These are phyloP conservation scores for Pachyseris speciosa DNA, from an alignment of 64 coral and sea anemone species.

Conservation along the genomic window DNA sequence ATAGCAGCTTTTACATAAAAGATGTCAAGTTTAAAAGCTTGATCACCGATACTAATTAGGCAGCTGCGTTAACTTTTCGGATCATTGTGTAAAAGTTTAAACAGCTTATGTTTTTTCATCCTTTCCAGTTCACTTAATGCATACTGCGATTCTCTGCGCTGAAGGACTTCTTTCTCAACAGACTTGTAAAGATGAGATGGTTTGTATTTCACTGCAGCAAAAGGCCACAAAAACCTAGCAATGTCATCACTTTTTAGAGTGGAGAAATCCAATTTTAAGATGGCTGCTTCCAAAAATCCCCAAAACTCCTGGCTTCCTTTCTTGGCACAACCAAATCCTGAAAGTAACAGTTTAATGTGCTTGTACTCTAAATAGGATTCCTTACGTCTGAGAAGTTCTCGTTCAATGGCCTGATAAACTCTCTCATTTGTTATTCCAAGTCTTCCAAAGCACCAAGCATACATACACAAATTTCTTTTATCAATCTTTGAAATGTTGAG, in stretches of 20 bases:
- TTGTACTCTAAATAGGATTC: not conserved
- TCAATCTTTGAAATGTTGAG: not conserved
- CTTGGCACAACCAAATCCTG: constrained; percentile 1
- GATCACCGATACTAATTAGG: too few relatives aligned
- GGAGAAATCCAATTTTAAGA: not conserved
- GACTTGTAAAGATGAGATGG: not conserved
- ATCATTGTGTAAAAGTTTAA: too few relatives aligned
- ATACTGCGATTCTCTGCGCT: not conserved
- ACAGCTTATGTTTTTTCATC: too few relatives aligned
- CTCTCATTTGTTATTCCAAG: not conserved
- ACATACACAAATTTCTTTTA: not conserved
- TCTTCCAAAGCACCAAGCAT: constrained; percentile 3
- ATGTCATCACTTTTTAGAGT: not conserved
- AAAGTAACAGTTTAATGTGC: not conserved
- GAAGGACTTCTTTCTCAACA: not conserved
- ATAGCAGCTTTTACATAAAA: too few relatives aligned
- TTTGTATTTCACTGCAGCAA: not conserved
- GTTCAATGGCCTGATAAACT: not conserved
- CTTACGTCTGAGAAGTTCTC: not conserved
- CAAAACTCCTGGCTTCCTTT: not conserved
- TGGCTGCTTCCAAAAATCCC: not conserved
- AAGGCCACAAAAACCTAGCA: not conserved
- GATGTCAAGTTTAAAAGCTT: too few relatives aligned
- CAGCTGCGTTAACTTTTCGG: too few relatives aligned
- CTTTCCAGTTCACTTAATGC: not conserved